Percentiles rank a stretch among this genome's conserved stretches.
These are phyloP conservation scores for Oxystoma pomonae DNA, from an alignment of 2,888 invertebrate genomes.

Conservation along the genomic window DNA sequence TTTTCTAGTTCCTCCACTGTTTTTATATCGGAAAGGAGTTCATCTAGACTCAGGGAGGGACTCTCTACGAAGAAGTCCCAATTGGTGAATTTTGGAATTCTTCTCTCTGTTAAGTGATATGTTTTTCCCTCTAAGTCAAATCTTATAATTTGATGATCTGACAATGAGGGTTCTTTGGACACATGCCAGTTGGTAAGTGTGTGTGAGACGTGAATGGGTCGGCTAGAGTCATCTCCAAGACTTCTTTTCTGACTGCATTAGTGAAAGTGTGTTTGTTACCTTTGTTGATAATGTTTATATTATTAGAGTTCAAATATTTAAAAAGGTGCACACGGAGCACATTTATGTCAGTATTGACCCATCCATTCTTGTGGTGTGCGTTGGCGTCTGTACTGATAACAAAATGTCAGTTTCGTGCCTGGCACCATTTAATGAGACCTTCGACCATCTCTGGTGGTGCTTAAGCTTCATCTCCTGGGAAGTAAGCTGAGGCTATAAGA, in stretches of 20 bases:
- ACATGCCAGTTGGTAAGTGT: too few relatives aligned
- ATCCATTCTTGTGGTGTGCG: background rate
- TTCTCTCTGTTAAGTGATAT: background rate
- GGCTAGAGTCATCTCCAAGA: background rate
- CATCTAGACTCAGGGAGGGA: background rate
- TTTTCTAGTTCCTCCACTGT: background rate
- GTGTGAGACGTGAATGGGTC: too few relatives aligned
- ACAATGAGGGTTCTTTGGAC: background rate
- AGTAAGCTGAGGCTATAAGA: too few relatives aligned
- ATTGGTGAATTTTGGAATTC: background rate
- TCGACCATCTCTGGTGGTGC: background rate
- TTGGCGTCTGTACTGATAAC: background rate
- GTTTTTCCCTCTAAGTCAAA: background rate
- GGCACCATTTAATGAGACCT: background rate
- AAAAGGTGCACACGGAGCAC: background rate
- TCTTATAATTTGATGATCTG: background rate
- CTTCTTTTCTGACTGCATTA: background rate
- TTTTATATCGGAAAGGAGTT: background rate
- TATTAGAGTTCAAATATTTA: background rate
- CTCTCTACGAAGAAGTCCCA: background rate
- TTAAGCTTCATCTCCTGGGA: background rate
- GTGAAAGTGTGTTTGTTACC: background rate
- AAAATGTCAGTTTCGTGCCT: background rate
- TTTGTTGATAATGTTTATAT: background rate
- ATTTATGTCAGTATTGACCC: background rate